Evolutionary conservation across 2,888 invertebrate genomes (phyloP).

Genomic region (Tanypteryx hageni): DNA sequence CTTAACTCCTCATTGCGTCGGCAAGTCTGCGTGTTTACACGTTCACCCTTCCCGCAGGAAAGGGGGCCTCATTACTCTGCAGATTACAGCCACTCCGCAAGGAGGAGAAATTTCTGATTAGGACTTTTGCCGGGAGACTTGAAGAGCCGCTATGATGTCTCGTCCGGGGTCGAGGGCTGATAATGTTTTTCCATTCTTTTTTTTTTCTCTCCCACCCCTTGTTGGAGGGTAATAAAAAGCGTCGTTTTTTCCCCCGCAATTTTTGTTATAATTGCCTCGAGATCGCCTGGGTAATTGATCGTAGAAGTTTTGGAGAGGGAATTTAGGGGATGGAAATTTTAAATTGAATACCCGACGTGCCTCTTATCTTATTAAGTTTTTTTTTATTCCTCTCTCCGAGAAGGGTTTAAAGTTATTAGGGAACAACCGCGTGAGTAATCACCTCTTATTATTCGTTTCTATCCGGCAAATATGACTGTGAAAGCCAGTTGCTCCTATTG

Average conservation of each 20-base stretch:
- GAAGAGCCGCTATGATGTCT: neutral
- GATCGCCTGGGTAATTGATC: constrained; percentile 18
- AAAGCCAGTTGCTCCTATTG: neutral
- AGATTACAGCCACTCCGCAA: neutral
- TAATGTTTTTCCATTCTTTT: neutral
- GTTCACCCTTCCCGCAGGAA: neutral
- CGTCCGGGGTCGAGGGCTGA: neutral
- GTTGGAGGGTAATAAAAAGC: neutral
- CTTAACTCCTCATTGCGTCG: neutral
- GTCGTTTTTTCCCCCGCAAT: neutral
- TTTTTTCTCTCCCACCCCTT: neutral
- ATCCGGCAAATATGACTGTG: neutral
- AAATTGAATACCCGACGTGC: neutral
- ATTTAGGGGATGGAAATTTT: neutral
- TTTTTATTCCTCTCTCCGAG: neutral
- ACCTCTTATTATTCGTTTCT: constrained; percentile 14
- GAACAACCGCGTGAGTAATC: neutral
- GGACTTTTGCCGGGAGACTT: neutral
- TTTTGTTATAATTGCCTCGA: constrained; percentile 28
- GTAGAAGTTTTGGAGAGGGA: constrained; percentile 26
- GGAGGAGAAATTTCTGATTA: neutral
- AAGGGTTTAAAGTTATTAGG: constrained; percentile 22
- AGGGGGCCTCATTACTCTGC: neutral
- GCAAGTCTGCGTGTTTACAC: constrained; percentile 30
- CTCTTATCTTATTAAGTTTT: neutral